A percentile compares a stretch with the other conserved stretches of the same genome.
These are phyloP conservation scores for Oreonectes daqikongensis DNA, from an alignment of 2,797 vertebrate genomes.

Conservation along the genomic window DNA sequence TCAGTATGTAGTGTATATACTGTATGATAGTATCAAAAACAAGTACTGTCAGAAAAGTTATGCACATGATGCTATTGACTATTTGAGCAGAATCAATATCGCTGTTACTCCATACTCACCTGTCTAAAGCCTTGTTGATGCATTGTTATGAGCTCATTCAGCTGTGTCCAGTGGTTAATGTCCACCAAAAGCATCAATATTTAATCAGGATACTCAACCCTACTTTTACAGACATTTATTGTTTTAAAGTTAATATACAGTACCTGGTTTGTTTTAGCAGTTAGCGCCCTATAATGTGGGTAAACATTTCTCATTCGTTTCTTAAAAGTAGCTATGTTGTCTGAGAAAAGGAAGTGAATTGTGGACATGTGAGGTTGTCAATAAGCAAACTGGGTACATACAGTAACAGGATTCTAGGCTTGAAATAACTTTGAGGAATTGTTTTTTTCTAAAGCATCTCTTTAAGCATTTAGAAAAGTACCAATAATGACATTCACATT, in stretches of 20 bases:
- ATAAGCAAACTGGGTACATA: too few species aligned
- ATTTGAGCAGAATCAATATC: background rate
- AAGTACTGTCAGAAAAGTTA: background rate
- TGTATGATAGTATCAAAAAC: background rate
- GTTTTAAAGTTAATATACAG: background rate
- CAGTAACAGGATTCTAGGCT: too few species aligned
- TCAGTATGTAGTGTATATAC: background rate
- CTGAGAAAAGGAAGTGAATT: too few species aligned
- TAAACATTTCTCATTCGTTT: too few species aligned
- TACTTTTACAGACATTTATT: background rate
- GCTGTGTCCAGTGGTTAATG: background rate
- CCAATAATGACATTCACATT: background rate
- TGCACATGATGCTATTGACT: background rate
- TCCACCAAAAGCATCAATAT: background rate
- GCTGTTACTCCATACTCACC: conserved; percentile 4
- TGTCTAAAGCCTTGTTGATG: background rate
- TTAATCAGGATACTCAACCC: background rate
- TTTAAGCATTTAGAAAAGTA: background rate
- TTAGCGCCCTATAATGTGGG: too few species aligned
- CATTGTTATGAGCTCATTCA: background rate
- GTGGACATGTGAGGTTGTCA: too few species aligned
- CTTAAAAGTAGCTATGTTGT: too few species aligned
- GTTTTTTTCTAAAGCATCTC: too few species aligned
- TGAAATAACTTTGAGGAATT: too few species aligned
- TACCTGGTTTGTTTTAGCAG: background rate